A percentile compares a stretch with the other conserved stretches of the same genome.
Evolutionary conservation across 2,797 vertebrate genomes (phyloP).

Genomic region (Lithobates pipiens): DNA sequence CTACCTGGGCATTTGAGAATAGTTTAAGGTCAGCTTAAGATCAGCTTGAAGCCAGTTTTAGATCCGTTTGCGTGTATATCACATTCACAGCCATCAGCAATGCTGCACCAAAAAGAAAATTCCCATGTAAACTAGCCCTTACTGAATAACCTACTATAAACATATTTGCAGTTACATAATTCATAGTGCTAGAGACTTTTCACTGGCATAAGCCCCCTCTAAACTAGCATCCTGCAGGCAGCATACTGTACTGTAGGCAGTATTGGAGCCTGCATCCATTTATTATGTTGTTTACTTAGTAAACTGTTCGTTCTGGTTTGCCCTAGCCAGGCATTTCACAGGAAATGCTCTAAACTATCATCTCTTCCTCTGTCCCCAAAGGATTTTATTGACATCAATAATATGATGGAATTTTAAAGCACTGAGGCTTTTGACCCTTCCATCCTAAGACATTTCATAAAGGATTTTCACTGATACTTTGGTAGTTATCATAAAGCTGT

Average conservation of each 20-base stretch:
- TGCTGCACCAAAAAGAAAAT: too few relatives aligned
- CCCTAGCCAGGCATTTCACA: background rate
- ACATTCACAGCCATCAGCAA: too few relatives aligned
- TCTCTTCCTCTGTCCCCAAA: constrained; percentile 1
- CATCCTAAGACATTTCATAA: constrained; percentile 49
- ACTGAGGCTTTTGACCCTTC: constrained; percentile 50
- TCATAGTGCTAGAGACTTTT: background rate
- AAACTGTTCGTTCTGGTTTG: background rate
- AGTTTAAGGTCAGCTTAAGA: too few relatives aligned
- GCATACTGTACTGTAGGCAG: background rate
- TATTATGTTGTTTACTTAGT: background rate
- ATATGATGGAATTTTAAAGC: constrained; percentile 47
- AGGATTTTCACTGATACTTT: constrained; percentile 56
- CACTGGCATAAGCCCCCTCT: too few relatives aligned
- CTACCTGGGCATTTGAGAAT: too few relatives aligned
- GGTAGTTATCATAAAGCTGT: constrained; percentile 58
- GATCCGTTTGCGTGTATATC: too few relatives aligned
- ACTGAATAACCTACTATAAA: background rate
- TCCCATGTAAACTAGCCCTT: too few relatives aligned
- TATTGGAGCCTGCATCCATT: background rate
- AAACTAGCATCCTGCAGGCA: background rate
- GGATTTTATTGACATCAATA: constrained; percentile 45
- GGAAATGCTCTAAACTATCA: constrained; percentile 10
- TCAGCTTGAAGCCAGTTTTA: too few relatives aligned
- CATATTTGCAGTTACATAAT: background rate